These are phyloP conservation scores for Engraulis encrasicolus DNA, from an alignment of 2,113 vertebrate genomes.

Conservation along the genomic window DNA sequence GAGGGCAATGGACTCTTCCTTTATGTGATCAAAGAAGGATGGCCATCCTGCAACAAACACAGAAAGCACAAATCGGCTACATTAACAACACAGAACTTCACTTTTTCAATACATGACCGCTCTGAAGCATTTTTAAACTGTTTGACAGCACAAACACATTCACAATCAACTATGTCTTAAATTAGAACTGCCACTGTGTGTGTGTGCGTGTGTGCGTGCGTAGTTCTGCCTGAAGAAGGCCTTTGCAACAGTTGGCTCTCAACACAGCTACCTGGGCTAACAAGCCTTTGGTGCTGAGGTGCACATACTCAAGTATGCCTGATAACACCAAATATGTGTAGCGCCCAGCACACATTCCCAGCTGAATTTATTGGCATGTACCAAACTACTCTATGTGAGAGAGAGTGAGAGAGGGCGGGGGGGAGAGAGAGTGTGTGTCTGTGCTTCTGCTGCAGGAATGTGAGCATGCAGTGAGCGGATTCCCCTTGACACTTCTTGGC, in stretches of 20 bases:
- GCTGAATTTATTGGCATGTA: constrained; percentile 20
- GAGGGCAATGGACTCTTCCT: constrained; percentile 76
- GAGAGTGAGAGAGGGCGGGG: constrained; percentile 13
- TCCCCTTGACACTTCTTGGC: constrained; percentile 46
- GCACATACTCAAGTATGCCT: not conserved
- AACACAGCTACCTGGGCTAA: not conserved
- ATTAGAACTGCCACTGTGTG: not conserved
- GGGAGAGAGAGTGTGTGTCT: constrained; percentile 33
- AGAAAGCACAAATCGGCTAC: not conserved
- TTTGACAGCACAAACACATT: not conserved
- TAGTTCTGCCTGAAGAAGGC: not conserved
- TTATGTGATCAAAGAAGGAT: constrained; percentile 89
- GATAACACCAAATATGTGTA: not conserved
- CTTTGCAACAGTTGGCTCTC: not conserved
- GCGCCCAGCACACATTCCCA: constrained; percentile 3
- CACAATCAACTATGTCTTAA: not conserved
- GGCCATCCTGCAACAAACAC: constrained; percentile 87
- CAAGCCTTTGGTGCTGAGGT: not conserved
- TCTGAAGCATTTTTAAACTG: not conserved
- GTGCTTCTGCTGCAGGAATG: constrained; percentile 6
- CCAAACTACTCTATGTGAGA: not conserved
- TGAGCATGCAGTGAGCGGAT: constrained; percentile 43
- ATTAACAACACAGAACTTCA: too few relatives aligned
- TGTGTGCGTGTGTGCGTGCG: not conserved
- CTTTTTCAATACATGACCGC: not conserved